phyloP scores from a whole-genome alignment of 2,888 invertebrate species.

The Acholoe squamosa region DNA sequence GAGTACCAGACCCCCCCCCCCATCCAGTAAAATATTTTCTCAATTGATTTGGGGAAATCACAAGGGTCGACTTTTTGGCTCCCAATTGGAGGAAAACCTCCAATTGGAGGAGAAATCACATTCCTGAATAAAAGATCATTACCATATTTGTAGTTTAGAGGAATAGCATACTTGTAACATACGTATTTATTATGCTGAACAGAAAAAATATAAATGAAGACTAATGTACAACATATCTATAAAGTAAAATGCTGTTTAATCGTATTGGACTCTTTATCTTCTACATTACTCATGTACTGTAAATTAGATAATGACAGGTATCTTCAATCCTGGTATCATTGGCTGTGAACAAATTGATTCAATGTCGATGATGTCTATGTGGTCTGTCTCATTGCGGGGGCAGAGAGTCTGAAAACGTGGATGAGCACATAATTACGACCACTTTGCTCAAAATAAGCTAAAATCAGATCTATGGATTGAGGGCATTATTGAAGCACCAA shows the following conservation, averaged over 20 bases:
- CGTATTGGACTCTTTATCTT: neutral
- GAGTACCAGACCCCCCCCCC: no score
- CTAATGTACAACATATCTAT: neutral
- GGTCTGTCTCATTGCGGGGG: neutral
- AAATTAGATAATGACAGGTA: neutral
- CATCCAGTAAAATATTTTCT: no score
- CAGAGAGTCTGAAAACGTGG: neutral
- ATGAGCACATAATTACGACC: neutral
- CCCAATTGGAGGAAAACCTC: no score
- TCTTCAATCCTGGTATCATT: neutral
- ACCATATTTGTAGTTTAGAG: no score
- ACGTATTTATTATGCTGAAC: no score
- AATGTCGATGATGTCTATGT: neutral
- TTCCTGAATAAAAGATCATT: no score
- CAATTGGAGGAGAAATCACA: no score
- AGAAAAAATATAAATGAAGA: no score
- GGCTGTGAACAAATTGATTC: neutral
- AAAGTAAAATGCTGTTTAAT: conserved; percentile 15
- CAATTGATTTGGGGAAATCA: no score
- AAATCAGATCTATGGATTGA: neutral
- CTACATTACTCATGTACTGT: neutral
- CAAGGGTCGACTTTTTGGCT: no score
- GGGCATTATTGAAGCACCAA: neutral
- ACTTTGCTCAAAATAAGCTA: neutral
- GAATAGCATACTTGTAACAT: no score